A percentile compares a stretch with the other conserved stretches of the same genome.
phyloP scores from a whole-genome alignment of 2,888 invertebrate genomes.

The Pardosa pseudoannulata region DNA sequence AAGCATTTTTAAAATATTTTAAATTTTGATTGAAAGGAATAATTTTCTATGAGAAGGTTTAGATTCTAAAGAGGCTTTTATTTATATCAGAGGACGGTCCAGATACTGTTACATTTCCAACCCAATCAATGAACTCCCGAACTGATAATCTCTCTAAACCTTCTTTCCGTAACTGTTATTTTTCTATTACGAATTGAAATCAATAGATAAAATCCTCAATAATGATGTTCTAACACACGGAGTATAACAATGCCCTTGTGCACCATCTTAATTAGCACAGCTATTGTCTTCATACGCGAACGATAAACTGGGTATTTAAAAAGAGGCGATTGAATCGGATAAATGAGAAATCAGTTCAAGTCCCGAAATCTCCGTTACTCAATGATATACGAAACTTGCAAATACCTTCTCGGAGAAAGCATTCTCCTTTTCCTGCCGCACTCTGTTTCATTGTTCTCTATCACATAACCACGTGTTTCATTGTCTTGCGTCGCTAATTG shows the following conservation, averaged over 20 bases:
- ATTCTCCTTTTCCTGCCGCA: conserved; percentile 31
- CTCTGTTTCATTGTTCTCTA: conserved; percentile 43
- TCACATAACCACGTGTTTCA: conserved; percentile 36
- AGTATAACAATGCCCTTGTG: not conserved
- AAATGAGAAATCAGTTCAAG: not conserved
- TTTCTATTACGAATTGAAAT: not conserved
- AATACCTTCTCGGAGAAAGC: not conserved
- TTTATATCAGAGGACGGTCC: not conserved
- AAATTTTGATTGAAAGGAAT: no score
- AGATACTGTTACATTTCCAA: not conserved
- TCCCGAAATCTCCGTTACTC: not conserved
- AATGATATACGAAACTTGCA: not conserved
- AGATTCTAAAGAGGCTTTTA: no score
- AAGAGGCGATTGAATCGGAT: not conserved
- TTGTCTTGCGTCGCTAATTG: conserved; percentile 56
- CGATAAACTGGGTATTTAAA: not conserved
- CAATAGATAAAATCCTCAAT: not conserved
- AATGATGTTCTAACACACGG: not conserved
- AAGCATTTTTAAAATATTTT: no score
- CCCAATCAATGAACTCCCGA: not conserved
- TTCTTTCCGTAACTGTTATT: not conserved
- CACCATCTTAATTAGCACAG: not conserved
- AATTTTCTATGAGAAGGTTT: no score
- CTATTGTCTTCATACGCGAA: not conserved
- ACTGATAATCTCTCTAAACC: not conserved